phyloP scores from a whole-genome alignment of 64 coral and sea anemone genomes.

The Cladopsammia gracilis region DNA sequence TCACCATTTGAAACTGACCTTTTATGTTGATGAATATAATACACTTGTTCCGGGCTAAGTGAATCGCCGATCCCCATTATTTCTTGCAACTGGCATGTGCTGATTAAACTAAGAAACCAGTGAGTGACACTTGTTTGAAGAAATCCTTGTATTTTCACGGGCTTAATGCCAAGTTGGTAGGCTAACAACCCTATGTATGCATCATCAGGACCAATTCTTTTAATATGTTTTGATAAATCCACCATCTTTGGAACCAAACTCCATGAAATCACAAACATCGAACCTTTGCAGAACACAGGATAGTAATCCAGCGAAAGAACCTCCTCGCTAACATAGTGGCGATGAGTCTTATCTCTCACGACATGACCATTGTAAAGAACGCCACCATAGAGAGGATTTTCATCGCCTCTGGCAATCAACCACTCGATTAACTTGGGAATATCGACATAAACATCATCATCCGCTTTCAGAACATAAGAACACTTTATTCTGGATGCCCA shows the following conservation, averaged over 20 bases:
- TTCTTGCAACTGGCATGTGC: constrained; percentile 73
- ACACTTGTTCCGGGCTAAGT: constrained; percentile 67
- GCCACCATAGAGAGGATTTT: constrained; percentile 76
- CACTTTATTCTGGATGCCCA: constrained; percentile 72
- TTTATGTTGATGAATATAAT: constrained; percentile 59
- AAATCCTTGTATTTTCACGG: constrained; percentile 61
- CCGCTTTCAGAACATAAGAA: constrained; percentile 67
- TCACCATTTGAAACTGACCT: not conserved
- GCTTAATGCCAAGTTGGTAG: constrained; percentile 67
- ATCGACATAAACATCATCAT: constrained; percentile 89
- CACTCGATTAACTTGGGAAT: constrained; percentile 73
- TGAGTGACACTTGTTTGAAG: constrained; percentile 40
- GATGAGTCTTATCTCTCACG: constrained; percentile 55
- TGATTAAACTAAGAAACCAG: constrained; percentile 62
- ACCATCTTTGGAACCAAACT: constrained; percentile 84
- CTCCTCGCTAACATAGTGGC: constrained; percentile 71
- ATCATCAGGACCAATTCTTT: constrained; percentile 85
- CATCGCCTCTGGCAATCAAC: constrained; percentile 32
- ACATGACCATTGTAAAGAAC: constrained; percentile 55
- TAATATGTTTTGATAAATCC: constrained; percentile 50
- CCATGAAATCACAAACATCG: constrained; percentile 73
- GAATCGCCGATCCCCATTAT: constrained; percentile 87
- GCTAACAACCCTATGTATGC: constrained; percentile 86
- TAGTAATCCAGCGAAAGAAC: constrained; percentile 56
- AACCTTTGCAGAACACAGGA: constrained; percentile 83